phyloP scores from a whole-genome alignment of 2,797 vertebrate species.

The Gobio occitaniae region DNA sequence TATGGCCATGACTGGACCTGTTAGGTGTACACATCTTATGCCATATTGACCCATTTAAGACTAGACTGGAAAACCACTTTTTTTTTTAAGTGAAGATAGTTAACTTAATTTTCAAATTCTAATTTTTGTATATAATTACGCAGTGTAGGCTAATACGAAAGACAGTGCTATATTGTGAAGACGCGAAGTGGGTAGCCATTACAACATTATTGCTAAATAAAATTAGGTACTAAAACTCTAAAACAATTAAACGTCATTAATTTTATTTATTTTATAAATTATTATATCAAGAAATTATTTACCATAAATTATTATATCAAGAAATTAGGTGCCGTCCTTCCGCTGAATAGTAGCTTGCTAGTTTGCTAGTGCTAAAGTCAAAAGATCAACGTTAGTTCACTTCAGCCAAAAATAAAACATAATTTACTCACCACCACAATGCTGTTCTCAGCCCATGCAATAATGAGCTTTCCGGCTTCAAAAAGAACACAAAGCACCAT shows the following conservation, averaged over 20 bases:
- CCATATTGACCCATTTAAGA: neutral
- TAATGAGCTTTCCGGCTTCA: neutral
- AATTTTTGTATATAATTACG: neutral
- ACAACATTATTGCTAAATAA: neutral
- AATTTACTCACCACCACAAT: neutral
- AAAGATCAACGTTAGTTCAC: neutral
- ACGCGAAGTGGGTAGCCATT: neutral
- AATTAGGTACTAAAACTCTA: neutral
- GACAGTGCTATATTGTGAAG: neutral
- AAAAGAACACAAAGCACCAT: neutral
- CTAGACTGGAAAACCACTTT: neutral
- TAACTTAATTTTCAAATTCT: neutral
- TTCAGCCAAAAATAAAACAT: neutral
- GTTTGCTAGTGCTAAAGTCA: neutral
- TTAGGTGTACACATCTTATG: neutral
- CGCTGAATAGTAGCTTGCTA: neutral
- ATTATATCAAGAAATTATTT: neutral
- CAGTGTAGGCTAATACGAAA: neutral
- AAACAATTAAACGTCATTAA: neutral
- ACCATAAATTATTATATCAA: neutral
- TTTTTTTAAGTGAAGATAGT: neutral
- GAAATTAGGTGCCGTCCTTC: neutral
- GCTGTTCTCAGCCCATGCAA: neutral
- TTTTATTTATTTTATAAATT: neutral
- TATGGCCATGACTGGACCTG: neutral